Evolutionary conservation across 2,797 vertebrate genomes (phyloP).

Genomic region (Sciurus vulgaris): DNA sequence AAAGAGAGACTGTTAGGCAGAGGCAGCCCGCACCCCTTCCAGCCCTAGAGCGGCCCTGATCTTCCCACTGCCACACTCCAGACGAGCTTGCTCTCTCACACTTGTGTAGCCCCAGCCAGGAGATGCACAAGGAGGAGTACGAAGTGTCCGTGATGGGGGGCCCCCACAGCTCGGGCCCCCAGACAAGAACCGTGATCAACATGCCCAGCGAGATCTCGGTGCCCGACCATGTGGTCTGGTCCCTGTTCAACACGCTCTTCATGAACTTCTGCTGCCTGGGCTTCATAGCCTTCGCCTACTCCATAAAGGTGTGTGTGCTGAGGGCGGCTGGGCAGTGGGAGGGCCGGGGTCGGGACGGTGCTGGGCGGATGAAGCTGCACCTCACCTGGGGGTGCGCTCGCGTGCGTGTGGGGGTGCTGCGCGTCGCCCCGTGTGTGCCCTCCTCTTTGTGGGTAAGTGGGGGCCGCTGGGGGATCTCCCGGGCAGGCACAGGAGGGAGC

Average conservation of each 20-base stretch:
- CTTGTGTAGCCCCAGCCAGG: no score
- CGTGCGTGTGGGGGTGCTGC: neutral
- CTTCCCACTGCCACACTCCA: no score
- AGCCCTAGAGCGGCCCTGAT: no score
- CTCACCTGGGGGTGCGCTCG: no score
- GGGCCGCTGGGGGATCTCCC: neutral
- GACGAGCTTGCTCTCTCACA: no score
- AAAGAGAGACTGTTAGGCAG: no score
- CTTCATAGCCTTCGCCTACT: slow-evolving; percentile 87
- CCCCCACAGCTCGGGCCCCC: neutral
- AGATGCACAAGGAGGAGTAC: neutral
- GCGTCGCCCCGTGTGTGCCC: no score
- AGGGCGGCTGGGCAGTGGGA: no score
- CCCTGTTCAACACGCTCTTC: slow-evolving; percentile 87
- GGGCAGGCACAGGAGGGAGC: neutral
- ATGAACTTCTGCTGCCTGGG: slow-evolving; percentile 88
- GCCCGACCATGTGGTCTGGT: slow-evolving; percentile 87
- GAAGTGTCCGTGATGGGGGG: slow-evolving; percentile 59
- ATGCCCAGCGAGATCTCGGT: neutral
- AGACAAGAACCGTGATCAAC: neutral
- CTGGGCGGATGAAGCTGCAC: no score
- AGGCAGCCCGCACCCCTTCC: no score
- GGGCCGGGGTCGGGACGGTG: no score
- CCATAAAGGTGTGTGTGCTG: slow-evolving; percentile 87
- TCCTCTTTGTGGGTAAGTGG: neutral